Base-by-base conservation (phyloP, 2,113 vertebrate species). In the Microtus richardsoni region DNA sequence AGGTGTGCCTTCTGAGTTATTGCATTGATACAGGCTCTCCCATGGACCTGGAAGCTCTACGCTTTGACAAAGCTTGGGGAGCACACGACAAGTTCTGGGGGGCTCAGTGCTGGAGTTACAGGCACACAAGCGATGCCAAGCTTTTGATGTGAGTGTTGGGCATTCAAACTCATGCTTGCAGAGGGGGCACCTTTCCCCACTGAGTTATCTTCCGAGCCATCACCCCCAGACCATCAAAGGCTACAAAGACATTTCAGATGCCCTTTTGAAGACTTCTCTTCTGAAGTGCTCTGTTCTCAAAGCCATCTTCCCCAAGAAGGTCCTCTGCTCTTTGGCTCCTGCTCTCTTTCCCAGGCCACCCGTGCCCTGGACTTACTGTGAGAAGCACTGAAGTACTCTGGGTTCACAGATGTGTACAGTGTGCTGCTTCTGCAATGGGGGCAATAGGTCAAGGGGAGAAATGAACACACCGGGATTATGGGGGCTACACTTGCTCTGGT, bases 401-500 rank as follows among this genome's bases (percentile, higher is more conserved):
- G 99, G 80, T 99, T 99, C 97, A 99, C 99, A 0, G 99, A 99
- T 79, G 99, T 71, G 3, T 99, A 99, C 39, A 99, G 97, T 0
- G 98, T 99, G 0, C 97, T 95, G 89, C 60, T 98, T 97, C 98
- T 98, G 96, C 94, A 95, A 91, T 0, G 36, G 64, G 74, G 82
- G 64, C 7, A 74, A 90, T 33, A 39, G 26, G 28, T 96, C 58
- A 58, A 91, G 80, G 62, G 66, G 39, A 64, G 83, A 73, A 79
- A 54, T 41, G 24, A 79, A 62, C 24, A 52, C 58, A 11, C 24
- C 64, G 90, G 83, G 85, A 84, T 11, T 62, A 39, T 41, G 41
- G 10, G 22, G 64, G 70, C 52, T 24, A 87, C 7, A 2, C 71
- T 5, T 9, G 19, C 28, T 30, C 44, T 3, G 44, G 22, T 78